Evolutionary conservation across 2,888 invertebrate species (phyloP), one percentile per base, ranked within the genome.

Genomic region (Vandiemenella viatica): DNA sequence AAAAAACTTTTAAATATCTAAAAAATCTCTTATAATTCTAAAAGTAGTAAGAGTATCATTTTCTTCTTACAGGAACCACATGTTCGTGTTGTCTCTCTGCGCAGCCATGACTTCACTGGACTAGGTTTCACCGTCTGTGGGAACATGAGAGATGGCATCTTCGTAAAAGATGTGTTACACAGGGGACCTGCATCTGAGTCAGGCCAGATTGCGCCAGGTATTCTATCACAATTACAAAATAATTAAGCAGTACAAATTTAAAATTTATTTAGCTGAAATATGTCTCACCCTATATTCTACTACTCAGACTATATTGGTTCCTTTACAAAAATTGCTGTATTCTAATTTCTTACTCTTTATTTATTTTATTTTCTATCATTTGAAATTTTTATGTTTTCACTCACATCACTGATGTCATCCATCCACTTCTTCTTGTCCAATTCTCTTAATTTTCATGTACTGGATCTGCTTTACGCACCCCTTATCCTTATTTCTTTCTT

Each of bases 111-210:
- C 67, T 88, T 89, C 67, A 87, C 88, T 1, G 90, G 91, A 0
- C 71, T 91, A 0, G 90, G 90, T 1, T 82, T 91, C 67, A 81
- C 84, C 61, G 84, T 90, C 55, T 81, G 80, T 50, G 92, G 92
- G n/a, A 90, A 88, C 58, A 87, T 90, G 74, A 72, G 85, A 50
- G 89, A 91, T 56, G 92, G 92, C 1, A 90, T 92, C 51, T 86
- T 79, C 63, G 79, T 92, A 38, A 89, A 87, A 63, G 87, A 90
- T 55, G 80, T 92, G 15, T 73, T 89, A 46, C 79, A 87, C 60
- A 77, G 86, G 55, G 91, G 91, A 1, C 91, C 91, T 0, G 91
- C 92, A 0, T 84, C 80, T 1, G 89, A 89, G 57, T 87, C 86
- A 5, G 85, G 86, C 52, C 74, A 75, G 61, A 74, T 91, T 57